A percentile compares a stretch with the other conserved stretches of the same genome.
Evolutionary conservation across 2,797 vertebrate genomes (phyloP).

Genomic region (Enteromius unitaeniatus): DNA sequence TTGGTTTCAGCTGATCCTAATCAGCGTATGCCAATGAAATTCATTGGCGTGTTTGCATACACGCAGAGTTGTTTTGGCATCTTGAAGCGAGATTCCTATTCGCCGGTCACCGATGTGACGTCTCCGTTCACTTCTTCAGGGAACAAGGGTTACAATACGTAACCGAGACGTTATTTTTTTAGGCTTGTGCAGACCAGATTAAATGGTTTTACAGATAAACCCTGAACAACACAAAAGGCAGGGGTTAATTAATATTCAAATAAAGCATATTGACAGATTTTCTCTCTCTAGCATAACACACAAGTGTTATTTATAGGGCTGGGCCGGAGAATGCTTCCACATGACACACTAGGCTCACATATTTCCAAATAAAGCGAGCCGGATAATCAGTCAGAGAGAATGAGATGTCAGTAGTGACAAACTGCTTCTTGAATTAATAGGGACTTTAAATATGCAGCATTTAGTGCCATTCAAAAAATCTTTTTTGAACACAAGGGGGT

Average conservation of each 20-base stretch:
- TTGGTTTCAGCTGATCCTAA: too few relatives aligned
- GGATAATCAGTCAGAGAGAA: conserved; percentile 55
- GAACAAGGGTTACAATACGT: too few relatives aligned
- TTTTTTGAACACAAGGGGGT: conserved; percentile 47
- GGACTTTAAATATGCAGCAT: conserved; percentile 58
- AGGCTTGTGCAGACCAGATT: background rate
- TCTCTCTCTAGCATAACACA: conserved; percentile 34
- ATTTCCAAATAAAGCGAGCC: conserved; percentile 48
- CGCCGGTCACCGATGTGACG: too few relatives aligned
- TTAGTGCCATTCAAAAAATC: conserved; percentile 54
- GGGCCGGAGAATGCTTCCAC: conserved; percentile 28
- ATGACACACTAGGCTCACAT: conserved; percentile 36
- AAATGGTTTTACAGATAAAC: background rate
- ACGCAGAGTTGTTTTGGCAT: too few relatives aligned
- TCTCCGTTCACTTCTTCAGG: too few relatives aligned
- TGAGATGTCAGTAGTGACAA: conserved; percentile 58
- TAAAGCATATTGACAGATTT: conserved; percentile 49
- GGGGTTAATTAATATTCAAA: conserved; percentile 36
- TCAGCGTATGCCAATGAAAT: too few relatives aligned
- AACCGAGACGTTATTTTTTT: background rate
- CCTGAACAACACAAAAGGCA: background rate
- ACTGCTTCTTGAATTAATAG: conserved; percentile 56
- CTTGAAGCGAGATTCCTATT: too few relatives aligned
- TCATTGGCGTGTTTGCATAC: too few relatives aligned
- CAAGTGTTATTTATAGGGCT: conserved; percentile 48